Evolutionary conservation across 2,797 vertebrate species (phyloP), one percentile per base, ranked within the genome.

Genomic region (Aldrovandia affinis): DNA sequence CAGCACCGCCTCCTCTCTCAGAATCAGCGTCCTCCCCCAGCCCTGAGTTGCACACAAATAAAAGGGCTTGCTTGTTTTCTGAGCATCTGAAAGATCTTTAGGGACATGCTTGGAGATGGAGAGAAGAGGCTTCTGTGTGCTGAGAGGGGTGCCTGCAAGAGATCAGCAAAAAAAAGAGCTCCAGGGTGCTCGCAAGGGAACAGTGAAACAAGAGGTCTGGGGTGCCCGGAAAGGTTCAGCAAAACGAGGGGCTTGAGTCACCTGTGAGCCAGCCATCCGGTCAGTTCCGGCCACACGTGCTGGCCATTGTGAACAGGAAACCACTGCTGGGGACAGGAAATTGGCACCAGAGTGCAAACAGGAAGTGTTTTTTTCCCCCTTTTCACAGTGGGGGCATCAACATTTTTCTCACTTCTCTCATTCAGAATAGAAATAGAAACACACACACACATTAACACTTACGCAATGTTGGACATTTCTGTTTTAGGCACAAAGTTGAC

Each of bases 291-390:
- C 44, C 78, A 86, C 86, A 89, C 84, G 83, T 33, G 36, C 36
- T n/a, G 52, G 30, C 75, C 39, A 73, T 75, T 73, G 86, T 87
- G 83, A 83, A 88, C 87, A 89, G 90, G 91, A 94, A 90, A 87
- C 83, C 0, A 85, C 91, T 87, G 90, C 87, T 87, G 87, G 87
- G 85, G 85, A 88, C 80, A 92, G 93, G 93, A 95, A 94, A 92
- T 30, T 59, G 90, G 87, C 86, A 91, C 89, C 63, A 83, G 81
- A 78, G 68, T 89, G 86, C 86, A 89, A 93, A 93, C 89, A 92
- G 89, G 90, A 93, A 91, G 20, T 82, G 44, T 36, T 83, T 36
- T 52, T 14, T 33, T 57, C 36, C 4, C 36, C 28, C 39, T 14
- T 36, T 39, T 77, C 70, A 44, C n/a, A 79, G 9, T 52, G 10